These are phyloP conservation scores for Bilobella aurantiaca DNA, from an alignment of 1,140 invertebrate genomes.

Conservation along the genomic window DNA sequence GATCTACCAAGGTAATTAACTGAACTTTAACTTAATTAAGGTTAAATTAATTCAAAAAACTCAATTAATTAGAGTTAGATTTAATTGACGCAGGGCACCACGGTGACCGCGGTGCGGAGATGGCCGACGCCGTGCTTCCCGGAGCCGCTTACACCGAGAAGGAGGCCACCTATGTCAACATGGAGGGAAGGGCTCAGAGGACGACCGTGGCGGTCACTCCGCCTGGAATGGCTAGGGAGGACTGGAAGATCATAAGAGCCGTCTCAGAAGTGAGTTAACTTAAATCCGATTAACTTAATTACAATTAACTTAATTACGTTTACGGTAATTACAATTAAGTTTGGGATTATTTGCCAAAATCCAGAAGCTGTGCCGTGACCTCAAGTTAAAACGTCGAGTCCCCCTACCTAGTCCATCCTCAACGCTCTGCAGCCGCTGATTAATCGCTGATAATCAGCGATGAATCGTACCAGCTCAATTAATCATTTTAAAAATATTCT, in stretches of 20 bases:
- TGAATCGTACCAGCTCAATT: too few species aligned
- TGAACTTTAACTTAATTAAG: not conserved
- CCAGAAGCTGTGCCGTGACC: constrained; percentile 51
- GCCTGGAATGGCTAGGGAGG: constrained; percentile 84
- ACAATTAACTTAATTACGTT: too few species aligned
- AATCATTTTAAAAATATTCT: too few species aligned
- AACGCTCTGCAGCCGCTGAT: constrained; percentile 69
- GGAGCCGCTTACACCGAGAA: constrained; percentile 99
- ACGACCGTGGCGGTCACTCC: constrained; percentile 81
- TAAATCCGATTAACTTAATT: too few species aligned
- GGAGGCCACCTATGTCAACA: constrained; percentile 91
- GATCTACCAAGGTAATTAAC: constrained; percentile 73
- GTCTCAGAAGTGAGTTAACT: constrained; percentile 60
- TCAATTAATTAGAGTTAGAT: constrained; percentile 16
- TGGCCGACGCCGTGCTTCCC: constrained; percentile 88
- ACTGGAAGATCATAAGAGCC: constrained; percentile 96
- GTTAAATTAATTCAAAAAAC: not conserved
- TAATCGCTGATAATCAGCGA: constrained; percentile 19
- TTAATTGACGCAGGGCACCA: constrained; percentile 91
- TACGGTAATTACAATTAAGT: not conserved
- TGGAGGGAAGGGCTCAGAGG: constrained; percentile 92
- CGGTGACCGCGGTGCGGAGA: constrained; percentile 82
- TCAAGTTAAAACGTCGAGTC: constrained; percentile 42
- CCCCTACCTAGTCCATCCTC: constrained; percentile 61
- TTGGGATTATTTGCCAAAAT: constrained; percentile 50